Evolutionary conservation across 2,113 vertebrate genomes (phyloP).

Genomic region (Halichoeres trimaculatus): DNA sequence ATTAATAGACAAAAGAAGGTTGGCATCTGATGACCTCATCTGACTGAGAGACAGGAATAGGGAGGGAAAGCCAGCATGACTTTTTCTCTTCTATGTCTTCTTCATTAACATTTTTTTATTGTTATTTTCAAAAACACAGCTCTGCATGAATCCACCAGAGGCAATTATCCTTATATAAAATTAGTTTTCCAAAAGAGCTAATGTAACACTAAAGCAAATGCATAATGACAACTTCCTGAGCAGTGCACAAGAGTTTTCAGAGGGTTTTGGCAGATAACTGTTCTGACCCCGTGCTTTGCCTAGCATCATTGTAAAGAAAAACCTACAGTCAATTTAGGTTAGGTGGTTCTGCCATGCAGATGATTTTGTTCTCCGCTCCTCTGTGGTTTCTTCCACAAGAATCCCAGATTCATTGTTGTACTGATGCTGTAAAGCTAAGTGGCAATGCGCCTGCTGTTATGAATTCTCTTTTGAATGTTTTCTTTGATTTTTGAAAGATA

Average conservation of each 20-base stretch:
- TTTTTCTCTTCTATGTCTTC: conserved; percentile 41
- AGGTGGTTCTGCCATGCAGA: conserved; percentile 48
- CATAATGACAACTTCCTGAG: conserved; percentile 43
- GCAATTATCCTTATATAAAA: conserved; percentile 46
- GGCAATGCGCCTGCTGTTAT: conserved; percentile 43
- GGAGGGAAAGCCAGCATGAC: conserved; percentile 49
- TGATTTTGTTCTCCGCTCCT: conserved; percentile 50
- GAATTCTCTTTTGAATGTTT: conserved; percentile 59
- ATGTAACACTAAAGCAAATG: conserved; percentile 36
- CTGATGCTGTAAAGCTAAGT: conserved; percentile 62
- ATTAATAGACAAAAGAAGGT: conserved; percentile 72
- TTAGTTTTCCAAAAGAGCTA: conserved; percentile 39
- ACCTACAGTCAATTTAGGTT: conserved; percentile 47
- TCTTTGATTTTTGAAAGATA: conserved; percentile 74
- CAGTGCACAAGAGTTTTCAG: conserved; percentile 23
- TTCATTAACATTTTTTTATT: conserved; percentile 47
- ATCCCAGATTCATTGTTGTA: conserved; percentile 45
- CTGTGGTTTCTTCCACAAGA: conserved; percentile 41
- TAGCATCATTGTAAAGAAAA: conserved; percentile 60
- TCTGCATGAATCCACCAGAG: conserved; percentile 37
- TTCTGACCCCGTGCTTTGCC: conserved; percentile 47
- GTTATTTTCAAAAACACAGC: conserved; percentile 27
- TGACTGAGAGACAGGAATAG: conserved; percentile 62
- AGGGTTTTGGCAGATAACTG: conserved; percentile 40
- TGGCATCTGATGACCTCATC: conserved; percentile 77